Base-by-base conservation (phyloP, 2,888 invertebrate species). In the Zygaena filipendulae region DNA sequence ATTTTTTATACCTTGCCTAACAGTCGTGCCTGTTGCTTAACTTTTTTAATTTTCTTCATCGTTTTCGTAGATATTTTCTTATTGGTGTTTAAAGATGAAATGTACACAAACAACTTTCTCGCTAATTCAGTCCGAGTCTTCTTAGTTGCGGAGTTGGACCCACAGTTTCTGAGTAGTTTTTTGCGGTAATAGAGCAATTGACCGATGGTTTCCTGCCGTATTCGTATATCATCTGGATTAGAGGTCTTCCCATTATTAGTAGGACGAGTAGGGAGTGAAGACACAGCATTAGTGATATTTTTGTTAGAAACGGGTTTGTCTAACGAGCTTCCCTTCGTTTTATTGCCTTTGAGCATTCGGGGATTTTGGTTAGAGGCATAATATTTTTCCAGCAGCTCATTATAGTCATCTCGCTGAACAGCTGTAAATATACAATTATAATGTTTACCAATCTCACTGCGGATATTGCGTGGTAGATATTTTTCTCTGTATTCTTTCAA, bases 361-460 rank as follows among this genome's bases (percentile, higher is more conserved):
- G n/a, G n/a, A n/a, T n/a, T 31, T 11, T 30, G 37, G 36, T 52
- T 53, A 2, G 42, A 29, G 8, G 33, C 31, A 27, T 63, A 56
- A 37, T 63, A 75, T 38, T 49, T 60, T 22, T 55, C 48, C 2
- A 77, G 40, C 23, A 77, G 47, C 20, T 71, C 61, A 2, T 38
- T 41, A 40, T 80, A 81, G 40, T 81, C 77, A 26, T 59, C 42
- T 34, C 80, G 55, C 3, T 66, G 67, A 2, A 47, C 39, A 6
- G 81, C 46, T 0, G 82, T 69, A 40, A 85, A 85, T 42, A 85
- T 80, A 24, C 60, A 48, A 25, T 67, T 66, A 47, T 74, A 84
- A 43, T 82, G 82, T 26, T 67, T 49, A 16, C 74, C 75, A 16
- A 85, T 81, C 43, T 82, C 68, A 10, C 63, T 58, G 2, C 84